Base-by-base conservation (phyloP, 1,140 invertebrate species). In the Copidosoma floridanum region DNA sequence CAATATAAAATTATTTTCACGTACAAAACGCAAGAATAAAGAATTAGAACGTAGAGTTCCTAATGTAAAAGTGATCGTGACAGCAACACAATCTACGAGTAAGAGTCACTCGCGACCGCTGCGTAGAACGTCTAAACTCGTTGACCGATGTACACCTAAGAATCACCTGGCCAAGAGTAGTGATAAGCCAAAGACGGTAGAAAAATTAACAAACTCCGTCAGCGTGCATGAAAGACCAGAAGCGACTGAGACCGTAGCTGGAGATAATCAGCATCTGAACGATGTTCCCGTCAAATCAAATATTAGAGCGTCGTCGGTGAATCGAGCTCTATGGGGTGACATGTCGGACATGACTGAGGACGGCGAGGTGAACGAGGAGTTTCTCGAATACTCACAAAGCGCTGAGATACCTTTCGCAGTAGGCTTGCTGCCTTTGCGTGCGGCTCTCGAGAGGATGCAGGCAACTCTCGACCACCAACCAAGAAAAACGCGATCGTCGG, bases 371-470 rank as follows among this genome's bases (percentile, higher is more conserved):
- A 65, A 26, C 2, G 61, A 62, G 8, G 61, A 75, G 53, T 66
- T 71, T 4, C 20, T 68, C 2, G 71, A 77, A n/a, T 73, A 71
- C 53, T 76, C 76, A 0, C 56, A 70, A 38, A 77, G 70, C 16
- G 76, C 77, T 11, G 74, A 81, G 63, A 81, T 82, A 43, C 81
- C 81, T 4, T 82, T 79, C 56, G 81, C 81, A 3, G 79, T 82
- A 16, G 81, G 81, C 3, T 58, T 82, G 18, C 61, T 82, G 37
- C 81, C 81, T 14, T 46, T 82, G 5, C 70, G 78, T 35, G 78
- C 79, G 18, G 81, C 81, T 20, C 48, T 82, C 0, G 81, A 82
- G 46, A 76, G 75, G 57, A 79, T 82, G 72, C 80, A 82, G 57
- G 77, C 79, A 1, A 81, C 74, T 43, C 71, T 76, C 0, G 81